These are phyloP conservation scores for Parnassius smintheus DNA, from an alignment of 2,888 invertebrate species.

Conservation along the genomic window DNA sequence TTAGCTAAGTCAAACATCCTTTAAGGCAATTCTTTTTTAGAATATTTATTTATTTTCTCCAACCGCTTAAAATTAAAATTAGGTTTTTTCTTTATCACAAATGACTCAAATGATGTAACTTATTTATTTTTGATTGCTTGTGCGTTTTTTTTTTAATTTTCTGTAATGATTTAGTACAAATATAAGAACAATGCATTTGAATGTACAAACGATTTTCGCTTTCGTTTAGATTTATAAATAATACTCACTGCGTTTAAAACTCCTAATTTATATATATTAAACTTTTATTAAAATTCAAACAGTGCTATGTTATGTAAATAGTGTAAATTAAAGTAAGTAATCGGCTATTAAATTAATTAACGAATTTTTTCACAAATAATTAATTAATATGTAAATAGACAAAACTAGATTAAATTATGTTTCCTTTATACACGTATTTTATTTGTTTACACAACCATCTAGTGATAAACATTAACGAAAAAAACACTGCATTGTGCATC, in stretches of 20 bases:
- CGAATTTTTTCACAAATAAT: constrained; percentile 43
- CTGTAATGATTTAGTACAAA: constrained; percentile 51
- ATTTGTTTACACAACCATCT: neutral
- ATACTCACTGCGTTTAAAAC: constrained; percentile 19
- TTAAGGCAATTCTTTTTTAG: constrained; percentile 28
- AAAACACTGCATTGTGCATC: too few species aligned
- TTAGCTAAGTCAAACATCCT: constrained; percentile 18
- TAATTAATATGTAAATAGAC: constrained; percentile 51
- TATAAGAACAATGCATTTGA: constrained; percentile 44
- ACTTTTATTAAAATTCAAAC: neutral
- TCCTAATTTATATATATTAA: neutral
- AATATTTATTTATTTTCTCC: constrained; percentile 37
- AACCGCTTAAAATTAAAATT: constrained; percentile 24
- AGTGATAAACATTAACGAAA: too few species aligned
- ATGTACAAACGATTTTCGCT: constrained; percentile 47
- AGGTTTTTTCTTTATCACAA: constrained; percentile 26
- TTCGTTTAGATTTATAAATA: neutral
- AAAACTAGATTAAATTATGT: constrained; percentile 42
- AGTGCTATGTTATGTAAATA: constrained; percentile 61
- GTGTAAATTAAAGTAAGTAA: constrained; percentile 54
- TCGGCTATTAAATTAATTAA: constrained; percentile 46
- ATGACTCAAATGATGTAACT: constrained; percentile 28
- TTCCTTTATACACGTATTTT: constrained; percentile 29
- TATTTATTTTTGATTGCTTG: constrained; percentile 28
- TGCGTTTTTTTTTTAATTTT: constrained; percentile 21